Evolutionary conservation across 1,140 invertebrate species (phyloP), one percentile per base, ranked within the genome.

Genomic region (Nomia melanderi): DNA sequence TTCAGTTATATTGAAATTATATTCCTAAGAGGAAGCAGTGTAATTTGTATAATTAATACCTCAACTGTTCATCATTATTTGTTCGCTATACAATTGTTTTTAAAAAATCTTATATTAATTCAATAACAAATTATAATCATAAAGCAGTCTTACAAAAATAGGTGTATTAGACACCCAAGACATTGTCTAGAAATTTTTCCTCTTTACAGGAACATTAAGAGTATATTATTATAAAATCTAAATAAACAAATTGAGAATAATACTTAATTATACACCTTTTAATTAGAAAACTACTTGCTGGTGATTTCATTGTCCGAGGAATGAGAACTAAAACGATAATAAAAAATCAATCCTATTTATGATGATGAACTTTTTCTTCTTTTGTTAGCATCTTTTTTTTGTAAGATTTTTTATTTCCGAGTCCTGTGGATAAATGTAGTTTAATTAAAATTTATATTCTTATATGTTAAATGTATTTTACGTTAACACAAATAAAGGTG

Each of bases 91-190:
- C 25, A 84, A 33, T 33, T 78, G 65, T 12, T 63, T 81, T 72
- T 50, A 56, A 75, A 39, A 72, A 66, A 59, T 78, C 50, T 64
- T 84, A 84, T 56, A 33, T 57, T 66, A 64, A 78, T 82, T 59
- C 33, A 66, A 78, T 4, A 70, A 75, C 57, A 78, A 82, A 83
- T 77, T 23, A 77, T 80, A 67, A 78, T 78, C 50, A 83, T 65
- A 78, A 88, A 87, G 82, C 87, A 90, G 87, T 90, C 89, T 90
- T 90, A 87, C 79, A 75, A 59, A 83, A 88, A 83, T 88, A 82
- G 79, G 79, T 81, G 84, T 81, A 78, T 83, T 78, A 74, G 66
- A 27, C 72, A 56, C 47, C 39, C 20, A 54, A 57, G 74, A 60
- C 60, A 59, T 79, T 78, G 7, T n/a, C 78, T 65, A 66, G 77